phyloP scores from a whole-genome alignment of 2,797 vertebrate species.

The Smutsia gigantea region DNA sequence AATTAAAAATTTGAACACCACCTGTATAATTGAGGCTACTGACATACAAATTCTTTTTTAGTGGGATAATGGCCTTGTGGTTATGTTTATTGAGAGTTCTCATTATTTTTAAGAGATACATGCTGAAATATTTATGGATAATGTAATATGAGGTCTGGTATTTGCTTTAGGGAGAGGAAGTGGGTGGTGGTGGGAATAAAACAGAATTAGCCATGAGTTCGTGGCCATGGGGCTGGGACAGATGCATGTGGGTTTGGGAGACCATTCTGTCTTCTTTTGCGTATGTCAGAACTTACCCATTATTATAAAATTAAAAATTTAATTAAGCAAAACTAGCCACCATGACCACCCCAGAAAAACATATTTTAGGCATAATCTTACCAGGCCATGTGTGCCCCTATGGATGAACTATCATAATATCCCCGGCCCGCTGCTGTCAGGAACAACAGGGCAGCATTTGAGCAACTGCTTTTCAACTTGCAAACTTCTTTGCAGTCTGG shows the following conservation, averaged over 20 bases:
- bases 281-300: background rate
- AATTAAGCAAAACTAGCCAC: background rate
- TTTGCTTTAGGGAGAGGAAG: background rate
- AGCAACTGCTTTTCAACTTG: background rate
- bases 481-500: background rate
- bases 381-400: background rate
- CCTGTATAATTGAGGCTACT: background rate
- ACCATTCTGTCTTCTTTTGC: background rate
- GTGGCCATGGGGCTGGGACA: no score
- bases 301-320: background rate
- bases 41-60: background rate
- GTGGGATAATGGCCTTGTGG: background rate
- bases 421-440: background rate
- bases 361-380: background rate
- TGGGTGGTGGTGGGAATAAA: background rate
- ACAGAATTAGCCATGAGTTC: background rate
- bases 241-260: background rate
- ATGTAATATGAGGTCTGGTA: background rate
- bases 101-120: background rate
- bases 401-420: accelerated
- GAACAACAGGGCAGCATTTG: background rate
- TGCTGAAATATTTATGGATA: background rate
- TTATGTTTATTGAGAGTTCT: background rate
- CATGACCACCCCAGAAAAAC: background rate
- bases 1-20: background rate